Evolutionary conservation across 1,140 invertebrate genomes (phyloP).

Genomic region (Sitodiplosis mosellana): DNA sequence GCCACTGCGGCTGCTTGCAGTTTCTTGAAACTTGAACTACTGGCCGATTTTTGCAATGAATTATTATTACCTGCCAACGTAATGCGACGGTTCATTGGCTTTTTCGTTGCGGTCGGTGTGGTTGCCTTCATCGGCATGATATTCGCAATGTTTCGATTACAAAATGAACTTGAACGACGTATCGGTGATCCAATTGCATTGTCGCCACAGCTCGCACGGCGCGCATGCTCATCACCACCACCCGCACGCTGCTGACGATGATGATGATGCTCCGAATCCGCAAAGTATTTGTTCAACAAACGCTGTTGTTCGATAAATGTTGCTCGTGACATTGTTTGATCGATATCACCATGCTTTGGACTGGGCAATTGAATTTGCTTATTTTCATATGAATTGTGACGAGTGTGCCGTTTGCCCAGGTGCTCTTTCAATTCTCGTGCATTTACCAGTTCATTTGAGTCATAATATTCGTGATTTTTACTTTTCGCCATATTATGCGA

Average conservation of each 20-base stretch:
- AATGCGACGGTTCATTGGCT: background rate
- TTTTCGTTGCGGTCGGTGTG: constrained; percentile 5
- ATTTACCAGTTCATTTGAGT: background rate
- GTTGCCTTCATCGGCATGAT: background rate
- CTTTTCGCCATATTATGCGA: background rate
- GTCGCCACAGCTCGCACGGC: background rate
- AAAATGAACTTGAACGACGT: constrained; percentile 21
- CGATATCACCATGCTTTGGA: constrained; percentile 14
- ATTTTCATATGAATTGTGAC: constrained; percentile 32
- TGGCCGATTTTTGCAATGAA: constrained; percentile 19
- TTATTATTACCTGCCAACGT: background rate
- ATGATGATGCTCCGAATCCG: no score
- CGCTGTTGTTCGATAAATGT: no score
- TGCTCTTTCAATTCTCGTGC: constrained; percentile 9
- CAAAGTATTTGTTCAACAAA: no score
- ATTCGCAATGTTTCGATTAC: background rate
- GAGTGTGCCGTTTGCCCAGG: constrained; percentile 22
- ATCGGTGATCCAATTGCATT: constrained; percentile 10
- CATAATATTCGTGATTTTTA: no score
- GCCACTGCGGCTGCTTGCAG: no score
- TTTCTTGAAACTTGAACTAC: constrained; percentile 23
- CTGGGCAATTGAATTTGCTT: constrained; percentile 2
- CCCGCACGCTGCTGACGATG: no score
- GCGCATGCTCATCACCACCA: constrained; percentile 1
- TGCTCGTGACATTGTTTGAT: constrained; percentile 12